phyloP scores from a whole-genome alignment of 2,797 vertebrate genomes.

The Phoxinus dragarum region DNA sequence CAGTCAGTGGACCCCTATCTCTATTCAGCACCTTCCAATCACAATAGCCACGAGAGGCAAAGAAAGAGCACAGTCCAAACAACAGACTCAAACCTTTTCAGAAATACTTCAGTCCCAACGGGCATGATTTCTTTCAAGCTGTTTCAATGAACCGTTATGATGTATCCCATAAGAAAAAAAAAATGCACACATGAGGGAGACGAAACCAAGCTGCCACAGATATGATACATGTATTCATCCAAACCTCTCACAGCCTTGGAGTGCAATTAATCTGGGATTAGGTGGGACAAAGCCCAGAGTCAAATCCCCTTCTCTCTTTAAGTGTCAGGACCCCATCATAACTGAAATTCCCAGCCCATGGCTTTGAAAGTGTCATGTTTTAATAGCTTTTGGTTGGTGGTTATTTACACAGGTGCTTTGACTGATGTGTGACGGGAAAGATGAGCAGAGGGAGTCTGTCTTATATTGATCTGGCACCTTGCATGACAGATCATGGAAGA shows the following conservation, averaged over 20 bases:
- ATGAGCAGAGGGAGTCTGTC: background rate
- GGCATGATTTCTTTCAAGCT: constrained; percentile 47
- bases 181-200: constrained; percentile 11
- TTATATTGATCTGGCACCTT: constrained; percentile 29
- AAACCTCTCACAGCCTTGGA: constrained; percentile 42
- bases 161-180: constrained; percentile 27
- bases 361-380: constrained; percentile 41
- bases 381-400: constrained; percentile 57
- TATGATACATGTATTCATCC: constrained; percentile 49
- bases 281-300: constrained; percentile 35
- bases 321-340: constrained; percentile 51
- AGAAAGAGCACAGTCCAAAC: constrained; percentile 40
- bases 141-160: constrained; percentile 55
- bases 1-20: constrained; percentile 53
- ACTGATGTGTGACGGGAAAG: background rate
- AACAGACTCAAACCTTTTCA: constrained; percentile 44
- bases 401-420: constrained; percentile 42
- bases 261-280: constrained; percentile 52
- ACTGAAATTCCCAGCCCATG: constrained; percentile 22
- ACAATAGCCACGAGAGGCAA: constrained; percentile 49
- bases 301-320: constrained; percentile 42
- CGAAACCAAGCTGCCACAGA: constrained; percentile 46
- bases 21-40: constrained; percentile 51
- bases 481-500: background rate
- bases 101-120: constrained; percentile 44